Percentiles rank a stretch among this genome's conserved stretches.
These are phyloP conservation scores for Typhlichthys eigenmanni DNA, from an alignment of 2,797 vertebrate genomes.

Conservation along the genomic window DNA sequence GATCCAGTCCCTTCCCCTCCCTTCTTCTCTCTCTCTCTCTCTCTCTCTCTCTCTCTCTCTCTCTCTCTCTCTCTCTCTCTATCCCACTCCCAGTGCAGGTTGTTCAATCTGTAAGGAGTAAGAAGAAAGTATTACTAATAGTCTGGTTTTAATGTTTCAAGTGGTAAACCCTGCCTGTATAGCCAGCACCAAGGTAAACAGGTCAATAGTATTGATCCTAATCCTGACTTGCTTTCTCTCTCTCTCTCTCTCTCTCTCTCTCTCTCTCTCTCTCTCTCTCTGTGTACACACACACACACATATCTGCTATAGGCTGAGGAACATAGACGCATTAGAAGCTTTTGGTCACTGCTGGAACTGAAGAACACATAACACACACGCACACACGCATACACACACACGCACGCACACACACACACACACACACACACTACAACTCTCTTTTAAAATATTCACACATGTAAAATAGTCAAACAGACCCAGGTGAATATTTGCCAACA, in stretches of 20 bases:
- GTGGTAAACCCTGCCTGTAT: conserved; percentile 75
- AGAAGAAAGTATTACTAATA: conserved; percentile 83
- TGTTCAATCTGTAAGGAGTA: conserved; percentile 69
- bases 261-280: conserved; percentile 17
- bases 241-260: conserved; percentile 27
- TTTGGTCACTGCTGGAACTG: conserved; percentile 58
- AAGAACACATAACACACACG: conserved; percentile 32
- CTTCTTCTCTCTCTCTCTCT: conserved; percentile 40
- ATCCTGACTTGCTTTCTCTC: conserved; percentile 63
- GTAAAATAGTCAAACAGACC: too few relatives aligned
- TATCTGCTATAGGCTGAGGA: conserved; percentile 63
- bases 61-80: background rate
- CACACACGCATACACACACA: conserved; percentile 1
- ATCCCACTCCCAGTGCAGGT: conserved; percentile 37
- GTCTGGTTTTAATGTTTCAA: conserved; percentile 85
- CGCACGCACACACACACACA: conserved; percentile 13
- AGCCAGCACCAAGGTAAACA: conserved; percentile 83
- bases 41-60: conserved; percentile 1
- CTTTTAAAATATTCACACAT: conserved; percentile 48
- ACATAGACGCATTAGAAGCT: conserved; percentile 77
- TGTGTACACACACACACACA: conserved; percentile 31
- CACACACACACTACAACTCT: background rate
- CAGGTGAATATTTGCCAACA: too few relatives aligned
- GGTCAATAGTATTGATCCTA: conserved; percentile 85
- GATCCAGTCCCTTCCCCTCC: conserved; percentile 56